Percentiles rank a stretch among this genome's conserved stretches.
Conservation (phyloP, 2,888 invertebrate species). For the Furcula furcula region DNA sequence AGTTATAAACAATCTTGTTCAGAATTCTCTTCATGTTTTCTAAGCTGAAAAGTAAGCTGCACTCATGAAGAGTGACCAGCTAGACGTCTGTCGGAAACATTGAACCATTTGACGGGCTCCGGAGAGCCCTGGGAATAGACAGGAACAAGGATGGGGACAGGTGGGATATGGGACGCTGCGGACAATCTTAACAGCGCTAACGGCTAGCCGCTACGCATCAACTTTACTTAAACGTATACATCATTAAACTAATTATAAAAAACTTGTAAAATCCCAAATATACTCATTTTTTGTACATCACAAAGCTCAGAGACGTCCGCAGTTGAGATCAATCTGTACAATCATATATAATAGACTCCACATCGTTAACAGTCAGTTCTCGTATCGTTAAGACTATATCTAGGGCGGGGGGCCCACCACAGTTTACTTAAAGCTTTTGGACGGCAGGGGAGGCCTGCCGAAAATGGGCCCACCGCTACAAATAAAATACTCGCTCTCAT, state of each 20-base stretch:
- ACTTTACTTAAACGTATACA: constrained; percentile 77
- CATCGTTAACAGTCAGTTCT: constrained; percentile 67
- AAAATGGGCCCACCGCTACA: constrained; percentile 37
- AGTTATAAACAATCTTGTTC: background rate
- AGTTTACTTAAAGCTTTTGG: constrained; percentile 32
- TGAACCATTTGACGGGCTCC: constrained; percentile 63
- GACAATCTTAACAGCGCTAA: constrained; percentile 51
- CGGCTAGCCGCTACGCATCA: constrained; percentile 50
- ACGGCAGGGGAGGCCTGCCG: constrained; percentile 28
- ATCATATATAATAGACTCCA: constrained; percentile 76
- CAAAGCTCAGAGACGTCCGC: constrained; percentile 70
- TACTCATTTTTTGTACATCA: constrained; percentile 80
- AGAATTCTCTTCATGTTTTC: too few species aligned
- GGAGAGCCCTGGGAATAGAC: constrained; percentile 58
- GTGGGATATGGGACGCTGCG: constrained; percentile 59
- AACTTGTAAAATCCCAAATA: constrained; percentile 81
- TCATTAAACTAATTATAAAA: constrained; percentile 80
- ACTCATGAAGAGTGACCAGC: constrained; percentile 44
- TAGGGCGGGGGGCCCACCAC: constrained; percentile 24
- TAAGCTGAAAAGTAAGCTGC: constrained; percentile 27
- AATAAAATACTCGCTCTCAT: constrained; percentile 77
- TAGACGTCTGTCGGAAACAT: constrained; percentile 38
- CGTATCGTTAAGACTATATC: constrained; percentile 56
- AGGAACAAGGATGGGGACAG: constrained; percentile 47
- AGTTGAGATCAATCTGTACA: constrained; percentile 48